Evolutionary conservation across 1,140 invertebrate species (phyloP), one percentile per base, ranked within the genome.

Genomic region (Globodera ellingtonae): DNA sequence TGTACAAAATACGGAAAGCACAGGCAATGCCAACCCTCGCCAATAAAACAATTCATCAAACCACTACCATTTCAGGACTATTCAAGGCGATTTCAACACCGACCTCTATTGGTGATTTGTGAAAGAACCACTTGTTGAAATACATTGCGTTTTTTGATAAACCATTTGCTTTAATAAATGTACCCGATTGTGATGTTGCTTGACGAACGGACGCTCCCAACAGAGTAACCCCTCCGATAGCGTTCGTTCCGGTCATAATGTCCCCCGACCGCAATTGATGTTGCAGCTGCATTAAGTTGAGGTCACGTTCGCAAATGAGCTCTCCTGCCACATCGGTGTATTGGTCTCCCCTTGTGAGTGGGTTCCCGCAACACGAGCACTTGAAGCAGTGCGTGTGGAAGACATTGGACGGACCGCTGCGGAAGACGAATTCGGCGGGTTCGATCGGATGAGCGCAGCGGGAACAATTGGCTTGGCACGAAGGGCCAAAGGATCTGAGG

Each of bases 341-440:
- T 75, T 74, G n/a, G 44, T 83, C 81, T 0, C 82, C 82, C 6
- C 59, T 82, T 65, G 47, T 73, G 21, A 83, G 66, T 50, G 46
- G 46, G n/a, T 72, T 65, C 1, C 81, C 72, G 71, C 82, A 83
- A 48, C 67, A 83, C 35, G 69, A 72, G 59, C 82, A 83, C 24
- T 65, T 24, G 75, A 83, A 83, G 62, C 82, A 83, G 18, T 84
- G 21, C 56, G 69, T 59, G 76, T 83, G 82, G 69, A 59, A 82
- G 13, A 74, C 69, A 21, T 74, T 56, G 35, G 56, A 65, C 47
- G 72, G 59, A 13, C 44, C 47, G 46, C 75, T 75, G 44, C 74
- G 62, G 46, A 73, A 74, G 10, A 83, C 75, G 47, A 70, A 72
- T 13, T 83, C 82, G 47, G 50, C 72, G 47, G 82, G 66, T 72